Evolutionary conservation across 2,888 invertebrate genomes (phyloP).

Genomic region (Siphonodentalium dalli): DNA sequence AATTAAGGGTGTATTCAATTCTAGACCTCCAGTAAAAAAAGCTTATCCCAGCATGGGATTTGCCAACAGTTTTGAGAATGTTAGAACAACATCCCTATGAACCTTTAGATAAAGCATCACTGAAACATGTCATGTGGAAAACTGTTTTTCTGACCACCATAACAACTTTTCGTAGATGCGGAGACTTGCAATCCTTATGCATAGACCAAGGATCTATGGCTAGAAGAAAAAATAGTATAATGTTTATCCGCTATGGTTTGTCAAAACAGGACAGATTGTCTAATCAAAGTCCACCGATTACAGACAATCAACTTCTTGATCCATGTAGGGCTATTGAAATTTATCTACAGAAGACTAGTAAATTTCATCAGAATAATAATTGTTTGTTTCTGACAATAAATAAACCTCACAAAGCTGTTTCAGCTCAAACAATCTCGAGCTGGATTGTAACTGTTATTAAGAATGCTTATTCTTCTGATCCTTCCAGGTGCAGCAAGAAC

Average conservation of each 20-base stretch:
- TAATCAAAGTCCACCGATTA: not conserved
- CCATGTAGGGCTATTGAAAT: no score
- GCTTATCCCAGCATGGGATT: conserved; percentile 5
- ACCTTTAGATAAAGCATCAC: not conserved
- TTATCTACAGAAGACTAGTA: not conserved
- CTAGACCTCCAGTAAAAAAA: conserved; percentile 2
- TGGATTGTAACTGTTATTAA: conserved; percentile 4
- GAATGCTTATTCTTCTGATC: conserved; percentile 1
- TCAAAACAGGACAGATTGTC: not conserved
- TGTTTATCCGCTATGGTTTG: not conserved
- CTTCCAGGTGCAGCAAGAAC: not conserved
- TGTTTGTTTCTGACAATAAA: not conserved
- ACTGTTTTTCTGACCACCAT: not conserved
- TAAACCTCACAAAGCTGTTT: conserved; percentile 2
- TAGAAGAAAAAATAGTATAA: not conserved
- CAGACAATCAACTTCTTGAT: no score
- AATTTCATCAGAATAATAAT: not conserved
- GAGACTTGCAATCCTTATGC: conserved; percentile 1
- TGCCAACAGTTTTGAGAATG: conserved; percentile 4
- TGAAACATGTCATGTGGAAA: no score
- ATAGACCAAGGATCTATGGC: not conserved
- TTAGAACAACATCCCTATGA: not conserved
- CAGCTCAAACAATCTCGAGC: not conserved
- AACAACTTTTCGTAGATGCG: not conserved
- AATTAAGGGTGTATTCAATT: not conserved